These are phyloP conservation scores for Mya arenaria DNA, from an alignment of 1,140 invertebrate genomes.

Conservation along the genomic window DNA sequence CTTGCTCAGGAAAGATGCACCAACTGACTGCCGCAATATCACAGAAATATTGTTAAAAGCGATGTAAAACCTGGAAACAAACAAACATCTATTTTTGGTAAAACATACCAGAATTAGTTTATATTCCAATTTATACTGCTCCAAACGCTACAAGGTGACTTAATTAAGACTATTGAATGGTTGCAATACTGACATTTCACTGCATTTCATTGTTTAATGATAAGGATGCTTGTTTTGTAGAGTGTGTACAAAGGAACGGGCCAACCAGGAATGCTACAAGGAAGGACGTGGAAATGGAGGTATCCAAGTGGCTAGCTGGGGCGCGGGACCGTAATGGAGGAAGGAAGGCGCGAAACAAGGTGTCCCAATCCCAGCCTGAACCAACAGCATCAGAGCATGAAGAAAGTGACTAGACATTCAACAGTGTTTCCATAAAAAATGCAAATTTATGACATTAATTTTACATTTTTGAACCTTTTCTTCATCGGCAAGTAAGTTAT, in stretches of 20 bases:
- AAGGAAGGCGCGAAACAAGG: conserved; percentile 16
- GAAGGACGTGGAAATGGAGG: too few relatives aligned
- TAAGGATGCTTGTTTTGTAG: conserved; percentile 23
- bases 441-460: neutral
- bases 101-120: too few relatives aligned
- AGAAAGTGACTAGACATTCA: conserved; percentile 15
- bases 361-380: conserved; percentile 29
- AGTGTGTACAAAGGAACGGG: conserved; percentile 29
- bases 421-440: neutral
- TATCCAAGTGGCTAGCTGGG: conserved; percentile 13
- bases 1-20: conserved; percentile 20
- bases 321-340: neutral
- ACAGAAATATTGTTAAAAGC: too few relatives aligned
- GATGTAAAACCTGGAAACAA: too few relatives aligned
- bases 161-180: too few relatives aligned
- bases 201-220: conserved; percentile 22
- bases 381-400: conserved; percentile 9
- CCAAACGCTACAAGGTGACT: too few relatives aligned
- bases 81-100: too few relatives aligned
- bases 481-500: neutral
- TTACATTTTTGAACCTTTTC: too few relatives aligned
- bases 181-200: too few relatives aligned
- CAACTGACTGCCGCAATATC: conserved; percentile 1
- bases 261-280: conserved; percentile 26
- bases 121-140: too few relatives aligned